phyloP scores from a whole-genome alignment of 1,140 invertebrate species.

The Rhynchophorus ferrugineus region DNA sequence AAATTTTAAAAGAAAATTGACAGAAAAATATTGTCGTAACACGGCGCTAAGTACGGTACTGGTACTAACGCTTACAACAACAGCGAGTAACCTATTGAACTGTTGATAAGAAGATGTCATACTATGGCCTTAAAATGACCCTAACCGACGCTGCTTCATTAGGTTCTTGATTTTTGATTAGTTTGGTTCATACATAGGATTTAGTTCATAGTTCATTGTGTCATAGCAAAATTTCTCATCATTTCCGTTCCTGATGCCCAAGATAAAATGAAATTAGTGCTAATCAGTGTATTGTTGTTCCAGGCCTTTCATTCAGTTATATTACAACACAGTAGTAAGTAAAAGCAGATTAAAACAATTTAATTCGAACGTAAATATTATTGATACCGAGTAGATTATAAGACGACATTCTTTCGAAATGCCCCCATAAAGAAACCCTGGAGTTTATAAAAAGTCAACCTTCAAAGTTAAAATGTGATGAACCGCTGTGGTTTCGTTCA shows the following conservation, averaged over 20 bases:
- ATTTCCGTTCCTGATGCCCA: too few relatives aligned
- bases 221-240: too few relatives aligned
- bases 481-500: too few relatives aligned
- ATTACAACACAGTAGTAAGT: background rate
- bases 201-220: background rate
- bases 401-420: too few relatives aligned
- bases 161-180: conserved; percentile 5
- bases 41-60: conserved; percentile 6
- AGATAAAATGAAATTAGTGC: background rate
- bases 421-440: too few relatives aligned
- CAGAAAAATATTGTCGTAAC: background rate
- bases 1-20: too few relatives aligned
- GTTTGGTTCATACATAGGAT: background rate
- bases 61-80: conserved; percentile 21
- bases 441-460: too few relatives aligned
- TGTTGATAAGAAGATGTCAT: conserved; percentile 21
- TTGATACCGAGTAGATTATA: too few relatives aligned
- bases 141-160: conserved; percentile 13
- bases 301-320: background rate
- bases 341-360: too few relatives aligned
- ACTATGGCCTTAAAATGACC: conserved; percentile 20
- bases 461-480: too few relatives aligned
- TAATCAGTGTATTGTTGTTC: background rate
- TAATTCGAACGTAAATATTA: too few relatives aligned
- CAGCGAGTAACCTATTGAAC: conserved; percentile 23